phyloP scores from a whole-genome alignment of 2,797 vertebrate species.

The Vespertilio murinus region DNA sequence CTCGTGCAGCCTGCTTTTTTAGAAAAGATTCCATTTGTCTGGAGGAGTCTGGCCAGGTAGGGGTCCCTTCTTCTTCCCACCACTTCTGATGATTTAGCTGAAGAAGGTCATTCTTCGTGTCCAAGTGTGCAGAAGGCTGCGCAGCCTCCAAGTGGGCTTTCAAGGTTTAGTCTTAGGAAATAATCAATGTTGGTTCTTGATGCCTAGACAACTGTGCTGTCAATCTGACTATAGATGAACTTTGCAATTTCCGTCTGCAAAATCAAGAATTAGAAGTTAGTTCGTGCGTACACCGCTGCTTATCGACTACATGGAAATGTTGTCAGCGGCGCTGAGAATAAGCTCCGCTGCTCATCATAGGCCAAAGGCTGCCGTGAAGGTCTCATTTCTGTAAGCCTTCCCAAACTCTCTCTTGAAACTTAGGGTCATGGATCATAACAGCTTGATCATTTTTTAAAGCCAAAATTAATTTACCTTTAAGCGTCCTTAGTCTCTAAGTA shows the following conservation, averaged over 20 bases:
- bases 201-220: neutral
- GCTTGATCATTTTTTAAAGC: neutral
- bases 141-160: neutral
- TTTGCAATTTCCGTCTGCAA: neutral
- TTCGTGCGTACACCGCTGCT: neutral
- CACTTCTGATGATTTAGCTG: neutral
- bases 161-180: neutral
- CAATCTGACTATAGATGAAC: neutral
- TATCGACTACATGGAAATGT: neutral
- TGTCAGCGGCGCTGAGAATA: neutral
- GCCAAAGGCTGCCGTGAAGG: neutral
- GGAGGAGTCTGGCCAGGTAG: neutral
- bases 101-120: neutral
- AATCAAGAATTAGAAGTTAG: conserved; percentile 3
- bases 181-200: neutral
- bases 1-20: too few relatives aligned
- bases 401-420: neutral
- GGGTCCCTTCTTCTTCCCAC: neutral
- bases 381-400: conserved; percentile 36
- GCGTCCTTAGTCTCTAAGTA: neutral
- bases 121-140: neutral
- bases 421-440: neutral
- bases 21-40: neutral
- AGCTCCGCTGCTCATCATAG: neutral
- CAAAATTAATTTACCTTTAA: conserved; percentile 33